phyloP scores from a whole-genome alignment of 2,797 vertebrate genomes.

The Catamblyrhynchus diadema region DNA sequence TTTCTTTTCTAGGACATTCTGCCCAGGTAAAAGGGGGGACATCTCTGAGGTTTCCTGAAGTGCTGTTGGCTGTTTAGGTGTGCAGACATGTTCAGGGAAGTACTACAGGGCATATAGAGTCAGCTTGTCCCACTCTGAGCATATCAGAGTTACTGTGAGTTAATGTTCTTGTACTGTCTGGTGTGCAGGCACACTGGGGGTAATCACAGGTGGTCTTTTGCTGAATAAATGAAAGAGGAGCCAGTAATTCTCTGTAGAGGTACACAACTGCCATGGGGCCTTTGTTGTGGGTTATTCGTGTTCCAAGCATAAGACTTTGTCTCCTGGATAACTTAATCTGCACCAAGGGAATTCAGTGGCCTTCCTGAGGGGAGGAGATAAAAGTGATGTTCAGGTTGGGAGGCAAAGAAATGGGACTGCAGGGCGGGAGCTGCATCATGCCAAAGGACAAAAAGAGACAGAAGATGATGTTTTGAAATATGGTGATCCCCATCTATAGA shows the following conservation, averaged over 20 bases:
- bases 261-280: background rate
- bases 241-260: background rate
- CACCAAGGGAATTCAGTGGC: background rate
- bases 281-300: background rate
- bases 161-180: fast-evolving
- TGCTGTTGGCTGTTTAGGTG: background rate
- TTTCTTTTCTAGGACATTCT: background rate
- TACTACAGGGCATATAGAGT: background rate
- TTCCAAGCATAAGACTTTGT: background rate
- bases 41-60: background rate
- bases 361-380: background rate
- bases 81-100: background rate
- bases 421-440: background rate
- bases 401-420: background rate
- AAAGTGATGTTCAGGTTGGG: background rate
- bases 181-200: background rate
- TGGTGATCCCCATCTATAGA: background rate
- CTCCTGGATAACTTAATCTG: background rate
- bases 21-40: background rate
- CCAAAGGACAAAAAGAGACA: background rate
- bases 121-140: background rate
- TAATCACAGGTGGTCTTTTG: background rate
- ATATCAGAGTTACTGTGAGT: background rate
- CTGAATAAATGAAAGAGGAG: background rate
- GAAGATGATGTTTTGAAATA: background rate